Evolutionary conservation across 37 sponge, comb jelly and placozoan species (phyloP).

Genomic region (Cladorhizidae sp.): DNA sequence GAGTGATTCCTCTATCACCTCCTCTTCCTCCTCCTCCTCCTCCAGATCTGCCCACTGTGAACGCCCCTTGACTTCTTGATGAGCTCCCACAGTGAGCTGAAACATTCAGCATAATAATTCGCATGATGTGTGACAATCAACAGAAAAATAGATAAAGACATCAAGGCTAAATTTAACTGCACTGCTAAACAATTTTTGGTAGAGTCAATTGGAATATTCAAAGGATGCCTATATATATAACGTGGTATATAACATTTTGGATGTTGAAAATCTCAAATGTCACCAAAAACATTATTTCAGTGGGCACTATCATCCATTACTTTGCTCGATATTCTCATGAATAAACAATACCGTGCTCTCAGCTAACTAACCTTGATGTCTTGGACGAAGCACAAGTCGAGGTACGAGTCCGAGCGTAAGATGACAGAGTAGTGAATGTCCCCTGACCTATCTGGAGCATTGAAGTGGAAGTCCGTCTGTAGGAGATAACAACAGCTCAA

Average conservation of each 20-base stretch:
- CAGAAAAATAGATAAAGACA: not conserved
- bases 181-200: not conserved
- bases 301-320: too few species aligned
- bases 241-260: too few species aligned
- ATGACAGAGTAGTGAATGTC: constrained; percentile 61
- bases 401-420: constrained; percentile 84
- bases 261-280: too few species aligned
- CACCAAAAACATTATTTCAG: too few species aligned
- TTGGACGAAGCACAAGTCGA: constrained; percentile 54
- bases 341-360: too few species aligned
- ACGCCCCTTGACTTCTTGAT: constrained; percentile 50
- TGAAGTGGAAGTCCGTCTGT: constrained; percentile 56
- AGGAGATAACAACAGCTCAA: not conserved
- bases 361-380: constrained; percentile 54
- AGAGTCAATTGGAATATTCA: too few species aligned
- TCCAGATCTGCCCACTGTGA: constrained; percentile 71
- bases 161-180: not conserved
- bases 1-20: constrained; percentile 50
- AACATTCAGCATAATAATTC: too few species aligned
- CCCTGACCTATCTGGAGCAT: constrained; percentile 70
- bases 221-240: too few species aligned
- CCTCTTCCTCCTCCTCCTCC: constrained; percentile 75
- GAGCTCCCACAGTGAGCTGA: constrained; percentile 59
- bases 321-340: too few species aligned
- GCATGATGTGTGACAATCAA: not conserved